Conservation (phyloP, 2,888 invertebrate genomes). For the Mimas tiliae region DNA sequence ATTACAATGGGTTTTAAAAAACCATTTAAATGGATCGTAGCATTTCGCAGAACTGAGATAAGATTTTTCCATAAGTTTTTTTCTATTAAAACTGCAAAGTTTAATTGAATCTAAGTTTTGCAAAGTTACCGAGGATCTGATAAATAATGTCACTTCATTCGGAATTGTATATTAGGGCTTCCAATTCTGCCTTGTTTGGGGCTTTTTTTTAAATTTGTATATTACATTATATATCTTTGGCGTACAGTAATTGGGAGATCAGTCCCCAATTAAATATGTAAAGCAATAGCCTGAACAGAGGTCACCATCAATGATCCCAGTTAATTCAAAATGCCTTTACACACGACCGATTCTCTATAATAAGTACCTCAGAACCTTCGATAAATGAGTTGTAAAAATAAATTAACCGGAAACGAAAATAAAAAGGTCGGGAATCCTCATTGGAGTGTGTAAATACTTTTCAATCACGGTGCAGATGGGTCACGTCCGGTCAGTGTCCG, state of each 20-base stretch:
- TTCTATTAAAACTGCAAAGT: constrained; percentile 22
- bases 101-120: constrained; percentile 18
- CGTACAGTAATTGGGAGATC: too few relatives aligned
- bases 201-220: too few relatives aligned
- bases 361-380: constrained; percentile 27
- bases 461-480: constrained; percentile 22
- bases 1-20: constrained; percentile 18
- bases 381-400: constrained; percentile 25
- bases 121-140: constrained; percentile 1
- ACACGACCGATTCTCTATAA: constrained; percentile 21
- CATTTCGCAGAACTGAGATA: constrained; percentile 12
- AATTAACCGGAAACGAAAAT: constrained; percentile 28
- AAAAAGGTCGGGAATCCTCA: constrained; percentile 8
- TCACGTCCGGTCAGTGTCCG: constrained; percentile 15
- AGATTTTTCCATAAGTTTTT: constrained; percentile 24
- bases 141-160: constrained; percentile 12
- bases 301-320: neutral
- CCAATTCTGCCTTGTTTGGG: neutral
- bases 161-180: neutral
- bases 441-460: constrained; percentile 25
- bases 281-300: neutral
- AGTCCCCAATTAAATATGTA: neutral
- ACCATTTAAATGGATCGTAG: constrained; percentile 1
- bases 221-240: too few relatives aligned
- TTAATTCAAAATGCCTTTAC: constrained; percentile 13